A percentile compares a stretch with the other conserved stretches of the same genome.
These are phyloP conservation scores for Melinaea menophilus DNA, from an alignment of 2,888 invertebrate genomes.

Conservation along the genomic window DNA sequence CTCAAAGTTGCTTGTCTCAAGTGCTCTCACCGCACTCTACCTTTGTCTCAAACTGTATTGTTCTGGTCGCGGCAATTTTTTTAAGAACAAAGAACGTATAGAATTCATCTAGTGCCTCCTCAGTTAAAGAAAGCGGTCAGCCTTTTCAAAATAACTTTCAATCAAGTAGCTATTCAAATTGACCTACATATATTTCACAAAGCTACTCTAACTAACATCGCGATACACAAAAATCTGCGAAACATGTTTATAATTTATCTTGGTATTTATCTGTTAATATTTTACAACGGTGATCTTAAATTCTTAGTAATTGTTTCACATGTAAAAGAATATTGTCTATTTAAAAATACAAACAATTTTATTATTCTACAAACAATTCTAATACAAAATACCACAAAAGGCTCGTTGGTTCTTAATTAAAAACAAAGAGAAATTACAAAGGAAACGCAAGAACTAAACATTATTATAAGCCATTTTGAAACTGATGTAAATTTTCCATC, in stretches of 20 bases:
- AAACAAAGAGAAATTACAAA: constrained; percentile 5
- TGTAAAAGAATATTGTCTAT: too few species aligned
- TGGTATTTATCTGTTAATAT: too few species aligned
- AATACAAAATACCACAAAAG: not conserved
- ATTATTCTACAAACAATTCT: not conserved
- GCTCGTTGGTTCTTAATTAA: constrained; percentile 5
- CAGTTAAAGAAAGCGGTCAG: constrained; percentile 24
- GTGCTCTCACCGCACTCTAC: constrained; percentile 33
- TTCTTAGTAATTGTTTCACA: too few species aligned
- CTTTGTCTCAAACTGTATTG: constrained; percentile 34
- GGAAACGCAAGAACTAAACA: constrained; percentile 5
- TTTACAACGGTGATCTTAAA: too few species aligned
- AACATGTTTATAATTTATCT: too few species aligned
- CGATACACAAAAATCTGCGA: too few species aligned
- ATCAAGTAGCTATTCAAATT: constrained; percentile 12
- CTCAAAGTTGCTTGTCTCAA: constrained; percentile 30
- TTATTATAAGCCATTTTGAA: constrained; percentile 6
- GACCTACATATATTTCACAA: not conserved
- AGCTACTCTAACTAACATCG: too few species aligned
- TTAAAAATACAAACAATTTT: not conserved
- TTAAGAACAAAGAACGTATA: constrained; percentile 30
- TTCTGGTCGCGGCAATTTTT: constrained; percentile 28
- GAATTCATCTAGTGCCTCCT: constrained; percentile 26
- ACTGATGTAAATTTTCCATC: constrained; percentile 3
- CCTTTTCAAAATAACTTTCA: constrained; percentile 18